Conservation (phyloP, 2,888 invertebrate genomes). For the Dexiosoma caninum region DNA sequence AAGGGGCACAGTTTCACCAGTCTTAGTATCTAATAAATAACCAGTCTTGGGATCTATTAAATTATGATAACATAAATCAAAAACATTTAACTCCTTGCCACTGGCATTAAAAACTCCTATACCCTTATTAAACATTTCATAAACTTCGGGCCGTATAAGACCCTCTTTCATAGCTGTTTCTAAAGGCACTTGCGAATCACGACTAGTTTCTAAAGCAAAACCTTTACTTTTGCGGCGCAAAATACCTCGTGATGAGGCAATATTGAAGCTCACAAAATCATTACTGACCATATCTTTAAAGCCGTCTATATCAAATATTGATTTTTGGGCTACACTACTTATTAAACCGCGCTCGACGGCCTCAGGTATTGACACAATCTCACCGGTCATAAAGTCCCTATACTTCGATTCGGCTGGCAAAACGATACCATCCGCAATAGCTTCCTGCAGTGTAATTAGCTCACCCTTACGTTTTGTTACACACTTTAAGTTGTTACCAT, state of each 20-base stretch:
- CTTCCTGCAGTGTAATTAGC: constrained; percentile 90
- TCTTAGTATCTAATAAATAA: constrained; percentile 86
- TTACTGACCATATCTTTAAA: constrained; percentile 89
- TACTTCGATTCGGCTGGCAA: constrained; percentile 85
- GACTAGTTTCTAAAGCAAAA: constrained; percentile 85
- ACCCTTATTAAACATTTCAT: constrained; percentile 89
- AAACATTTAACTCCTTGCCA: constrained; percentile 87
- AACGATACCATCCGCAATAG: constrained; percentile 88
- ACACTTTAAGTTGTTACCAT: constrained; percentile 89
- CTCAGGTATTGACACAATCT: constrained; percentile 87
- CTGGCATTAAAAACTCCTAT: constrained; percentile 87
- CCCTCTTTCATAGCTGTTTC: constrained; percentile 88
- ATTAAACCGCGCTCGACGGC: constrained; percentile 94
- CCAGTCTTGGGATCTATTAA: constrained; percentile 93
- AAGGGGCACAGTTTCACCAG: constrained; percentile 86
- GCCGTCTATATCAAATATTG: constrained; percentile 94
- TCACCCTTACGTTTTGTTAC: constrained; percentile 89
- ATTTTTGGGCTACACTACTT: constrained; percentile 90
- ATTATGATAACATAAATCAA: constrained; percentile 92
- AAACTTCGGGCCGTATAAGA: constrained; percentile 89
- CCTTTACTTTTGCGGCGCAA: constrained; percentile 86
- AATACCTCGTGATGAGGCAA: constrained; percentile 86
- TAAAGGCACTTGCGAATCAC: constrained; percentile 87
- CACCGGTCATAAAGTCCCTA: constrained; percentile 85
- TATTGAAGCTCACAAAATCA: constrained; percentile 90